Evolutionary conservation across 2,888 invertebrate genomes (phyloP).

Genomic region (Acanthosepion pharaonis): DNA sequence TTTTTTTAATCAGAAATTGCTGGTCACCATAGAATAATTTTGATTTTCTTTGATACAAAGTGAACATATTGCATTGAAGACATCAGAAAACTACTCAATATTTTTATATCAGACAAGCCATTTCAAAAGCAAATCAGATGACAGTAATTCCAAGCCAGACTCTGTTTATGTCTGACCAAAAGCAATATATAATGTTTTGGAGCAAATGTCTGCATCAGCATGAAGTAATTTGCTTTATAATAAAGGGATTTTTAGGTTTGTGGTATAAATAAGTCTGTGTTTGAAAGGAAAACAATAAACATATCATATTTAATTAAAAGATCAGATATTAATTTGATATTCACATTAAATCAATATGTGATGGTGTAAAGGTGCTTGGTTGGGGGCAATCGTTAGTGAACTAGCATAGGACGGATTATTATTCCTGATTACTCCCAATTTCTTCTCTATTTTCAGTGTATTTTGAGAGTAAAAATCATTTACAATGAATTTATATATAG

Average conservation of each 20-base stretch:
- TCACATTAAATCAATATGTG: neutral
- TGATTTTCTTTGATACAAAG: neutral
- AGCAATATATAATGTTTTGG: neutral
- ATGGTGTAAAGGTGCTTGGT: neutral
- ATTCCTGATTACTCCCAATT: too few species aligned
- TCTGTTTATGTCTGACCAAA: neutral
- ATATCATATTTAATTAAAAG: neutral
- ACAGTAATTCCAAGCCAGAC: neutral
- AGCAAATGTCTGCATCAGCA: neutral
- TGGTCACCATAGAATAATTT: neutral
- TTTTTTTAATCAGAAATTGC: neutral
- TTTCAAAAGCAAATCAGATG: neutral
- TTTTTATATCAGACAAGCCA: neutral
- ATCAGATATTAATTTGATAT: neutral
- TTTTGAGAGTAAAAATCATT: too few species aligned
- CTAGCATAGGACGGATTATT: too few species aligned
- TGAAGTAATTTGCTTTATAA: neutral
- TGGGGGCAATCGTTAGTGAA: too few species aligned
- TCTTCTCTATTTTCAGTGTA: too few species aligned
- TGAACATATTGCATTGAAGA: neutral
- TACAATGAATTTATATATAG: too few species aligned
- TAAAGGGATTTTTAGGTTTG: conserved; percentile 17
- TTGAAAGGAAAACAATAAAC: neutral
- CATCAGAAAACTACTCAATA: neutral
- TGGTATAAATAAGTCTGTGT: neutral